phyloP scores from a whole-genome alignment of 2,797 vertebrate species.

The Ceryle rudis region DNA sequence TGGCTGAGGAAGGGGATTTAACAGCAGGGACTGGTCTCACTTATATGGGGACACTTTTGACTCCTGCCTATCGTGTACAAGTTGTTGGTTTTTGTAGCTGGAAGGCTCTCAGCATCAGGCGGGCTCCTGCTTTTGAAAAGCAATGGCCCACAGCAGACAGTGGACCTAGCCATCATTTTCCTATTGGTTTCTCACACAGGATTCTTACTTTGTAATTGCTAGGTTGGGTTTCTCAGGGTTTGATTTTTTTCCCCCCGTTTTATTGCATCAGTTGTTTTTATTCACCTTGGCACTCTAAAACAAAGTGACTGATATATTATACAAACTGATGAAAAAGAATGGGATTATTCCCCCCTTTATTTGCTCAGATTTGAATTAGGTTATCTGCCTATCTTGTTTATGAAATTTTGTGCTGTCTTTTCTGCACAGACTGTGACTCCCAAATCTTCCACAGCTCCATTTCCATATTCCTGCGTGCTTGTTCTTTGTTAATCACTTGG shows the following conservation, averaged over 20 bases:
- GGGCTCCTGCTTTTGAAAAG: slow-evolving; percentile 32
- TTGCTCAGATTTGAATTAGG: slow-evolving; percentile 78
- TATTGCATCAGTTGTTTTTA: slow-evolving; percentile 13
- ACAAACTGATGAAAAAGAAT: slow-evolving; percentile 71
- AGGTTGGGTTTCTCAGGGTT: slow-evolving; percentile 43
- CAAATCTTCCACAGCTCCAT: slow-evolving; percentile 83
- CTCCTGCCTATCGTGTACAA: neutral
- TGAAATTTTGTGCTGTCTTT: slow-evolving; percentile 80
- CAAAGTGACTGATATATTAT: slow-evolving; percentile 80
- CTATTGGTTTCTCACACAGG: slow-evolving; percentile 41
- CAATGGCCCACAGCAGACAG: slow-evolving; percentile 21
- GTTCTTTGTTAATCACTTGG: slow-evolving; percentile 98
- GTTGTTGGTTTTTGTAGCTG: neutral
- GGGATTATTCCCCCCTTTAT: slow-evolving; percentile 59
- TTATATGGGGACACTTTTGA: neutral
- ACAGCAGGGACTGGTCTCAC: neutral
- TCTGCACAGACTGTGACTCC: slow-evolving; percentile 81
- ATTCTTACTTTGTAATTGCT: slow-evolving; percentile 63
- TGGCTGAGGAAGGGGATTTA: neutral
- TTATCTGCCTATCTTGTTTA: slow-evolving; percentile 85
- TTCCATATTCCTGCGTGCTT: slow-evolving; percentile 88
- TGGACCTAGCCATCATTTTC: slow-evolving; percentile 43
- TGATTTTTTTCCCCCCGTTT: neutral
- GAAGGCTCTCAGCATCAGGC: slow-evolving; percentile 9
- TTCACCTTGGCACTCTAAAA: slow-evolving; percentile 59